phyloP scores from a whole-genome alignment of 2,797 vertebrate species.

The Channallabes apus region DNA sequence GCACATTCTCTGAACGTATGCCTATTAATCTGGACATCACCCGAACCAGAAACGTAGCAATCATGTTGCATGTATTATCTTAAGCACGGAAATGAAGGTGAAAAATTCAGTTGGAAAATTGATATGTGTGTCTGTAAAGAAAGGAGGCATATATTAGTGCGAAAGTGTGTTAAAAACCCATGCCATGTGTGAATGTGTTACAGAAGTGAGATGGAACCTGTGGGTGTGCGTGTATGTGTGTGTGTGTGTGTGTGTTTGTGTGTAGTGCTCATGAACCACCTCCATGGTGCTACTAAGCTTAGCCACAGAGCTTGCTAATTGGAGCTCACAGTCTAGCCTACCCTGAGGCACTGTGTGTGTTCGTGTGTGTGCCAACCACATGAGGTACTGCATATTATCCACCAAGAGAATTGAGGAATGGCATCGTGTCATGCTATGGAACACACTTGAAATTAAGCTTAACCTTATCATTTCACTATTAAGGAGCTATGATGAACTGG shows the following conservation, averaged over 20 bases:
- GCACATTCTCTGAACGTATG: background rate
- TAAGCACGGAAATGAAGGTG: background rate
- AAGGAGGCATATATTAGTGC: background rate
- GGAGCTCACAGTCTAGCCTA: slow-evolving; percentile 77
- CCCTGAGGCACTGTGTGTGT: slow-evolving; percentile 65
- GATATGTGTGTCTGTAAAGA: background rate
- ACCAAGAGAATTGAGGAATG: slow-evolving; percentile 33
- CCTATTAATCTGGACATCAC: slow-evolving; percentile 1
- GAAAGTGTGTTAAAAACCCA: background rate
- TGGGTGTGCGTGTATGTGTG: slow-evolving; percentile 30
- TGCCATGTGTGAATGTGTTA: background rate
- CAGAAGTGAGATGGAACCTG: background rate
- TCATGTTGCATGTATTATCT: slow-evolving; percentile 3
- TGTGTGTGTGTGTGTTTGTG: slow-evolving; percentile 10
- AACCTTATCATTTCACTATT: background rate
- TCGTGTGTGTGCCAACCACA: slow-evolving; percentile 50
- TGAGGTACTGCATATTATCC: slow-evolving; percentile 46
- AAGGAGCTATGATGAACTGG: background rate
- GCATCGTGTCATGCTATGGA: slow-evolving; percentile 4
- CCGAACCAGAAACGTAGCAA: background rate
- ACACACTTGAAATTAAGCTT: background rate
- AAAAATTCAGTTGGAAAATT: slow-evolving; percentile 9
- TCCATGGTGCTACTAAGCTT: slow-evolving; percentile 73
- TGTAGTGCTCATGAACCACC: slow-evolving; percentile 61
- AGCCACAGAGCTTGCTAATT: slow-evolving; percentile 78